Conservation (phyloP, 2,797 vertebrate species). For the Somateria mollissima region DNA sequence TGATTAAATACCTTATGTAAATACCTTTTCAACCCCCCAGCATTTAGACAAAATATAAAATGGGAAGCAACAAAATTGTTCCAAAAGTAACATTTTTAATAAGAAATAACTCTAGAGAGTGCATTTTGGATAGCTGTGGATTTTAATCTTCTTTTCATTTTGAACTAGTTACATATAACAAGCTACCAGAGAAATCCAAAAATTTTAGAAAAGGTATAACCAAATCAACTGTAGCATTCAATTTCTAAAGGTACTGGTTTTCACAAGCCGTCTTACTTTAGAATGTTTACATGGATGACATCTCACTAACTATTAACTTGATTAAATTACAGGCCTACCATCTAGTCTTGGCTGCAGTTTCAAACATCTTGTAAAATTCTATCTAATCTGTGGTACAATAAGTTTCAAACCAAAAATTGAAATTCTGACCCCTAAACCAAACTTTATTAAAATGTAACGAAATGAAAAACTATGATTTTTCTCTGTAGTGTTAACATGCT, state of each 20-base stretch:
- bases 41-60: neutral
- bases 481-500: neutral
- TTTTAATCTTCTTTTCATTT: neutral
- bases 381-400: neutral
- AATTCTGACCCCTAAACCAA: neutral
- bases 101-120: neutral
- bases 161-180: neutral
- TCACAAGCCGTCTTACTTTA: neutral
- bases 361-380: neutral
- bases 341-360: neutral
- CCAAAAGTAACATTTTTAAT: accelerated
- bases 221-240: neutral
- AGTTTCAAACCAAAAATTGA: neutral
- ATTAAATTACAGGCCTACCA: neutral
- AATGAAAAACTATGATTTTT: neutral
- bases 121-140: accelerated
- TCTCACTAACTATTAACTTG: neutral
- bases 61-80: neutral
- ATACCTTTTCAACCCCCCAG: neutral
- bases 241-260: neutral
- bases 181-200: neutral
- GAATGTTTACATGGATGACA: neutral
- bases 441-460: neutral
- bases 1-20: neutral
- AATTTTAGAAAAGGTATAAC: neutral